Conservation (phyloP, 2,888 invertebrate genomes). For the Mechanitis messenoides region DNA sequence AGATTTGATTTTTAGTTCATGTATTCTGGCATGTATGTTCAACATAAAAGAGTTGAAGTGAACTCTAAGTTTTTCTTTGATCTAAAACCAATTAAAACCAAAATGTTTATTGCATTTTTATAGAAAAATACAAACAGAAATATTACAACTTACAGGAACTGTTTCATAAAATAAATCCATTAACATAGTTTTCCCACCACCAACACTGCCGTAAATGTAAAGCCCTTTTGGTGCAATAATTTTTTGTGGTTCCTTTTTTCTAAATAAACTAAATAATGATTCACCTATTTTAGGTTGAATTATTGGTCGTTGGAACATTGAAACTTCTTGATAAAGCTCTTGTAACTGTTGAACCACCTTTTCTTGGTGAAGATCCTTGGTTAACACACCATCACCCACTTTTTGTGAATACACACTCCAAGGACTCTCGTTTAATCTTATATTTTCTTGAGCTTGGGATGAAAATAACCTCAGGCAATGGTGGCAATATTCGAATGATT, state of each 20-base stretch:
- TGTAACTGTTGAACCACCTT: conserved; percentile 83
- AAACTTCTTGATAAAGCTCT: conserved; percentile 79
- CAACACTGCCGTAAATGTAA: conserved; percentile 93
- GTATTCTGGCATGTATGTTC: conserved; percentile 93
- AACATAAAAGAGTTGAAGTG: conserved; percentile 99
- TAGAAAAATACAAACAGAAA: not conserved
- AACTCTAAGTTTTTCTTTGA: conserved; percentile 84
- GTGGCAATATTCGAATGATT: conserved; percentile 50
- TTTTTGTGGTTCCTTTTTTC: conserved; percentile 54
- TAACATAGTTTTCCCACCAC: conserved; percentile 98
- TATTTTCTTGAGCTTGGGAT: conserved; percentile 45
- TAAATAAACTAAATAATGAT: conserved; percentile 59
- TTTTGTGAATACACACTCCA: conserved; percentile 73
- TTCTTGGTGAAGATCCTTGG: conserved; percentile 84
- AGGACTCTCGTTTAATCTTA: conserved; percentile 58
- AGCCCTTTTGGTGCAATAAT: conserved; percentile 83
- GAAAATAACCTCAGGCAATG: conserved; percentile 55
- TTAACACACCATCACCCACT: conserved; percentile 76
- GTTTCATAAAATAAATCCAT: conserved; percentile 97
- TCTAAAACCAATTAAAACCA: conserved; percentile 53
- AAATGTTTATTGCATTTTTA: not conserved
- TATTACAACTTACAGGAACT: conserved; percentile 50
- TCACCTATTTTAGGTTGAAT: conserved; percentile 35
- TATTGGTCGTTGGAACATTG: conserved; percentile 70
- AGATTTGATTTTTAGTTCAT: conserved; percentile 84